Percentiles rank a stretch among this genome's conserved stretches.
Conservation (phyloP, 2,888 invertebrate genomes). For the Xestia ashworthii region DNA sequence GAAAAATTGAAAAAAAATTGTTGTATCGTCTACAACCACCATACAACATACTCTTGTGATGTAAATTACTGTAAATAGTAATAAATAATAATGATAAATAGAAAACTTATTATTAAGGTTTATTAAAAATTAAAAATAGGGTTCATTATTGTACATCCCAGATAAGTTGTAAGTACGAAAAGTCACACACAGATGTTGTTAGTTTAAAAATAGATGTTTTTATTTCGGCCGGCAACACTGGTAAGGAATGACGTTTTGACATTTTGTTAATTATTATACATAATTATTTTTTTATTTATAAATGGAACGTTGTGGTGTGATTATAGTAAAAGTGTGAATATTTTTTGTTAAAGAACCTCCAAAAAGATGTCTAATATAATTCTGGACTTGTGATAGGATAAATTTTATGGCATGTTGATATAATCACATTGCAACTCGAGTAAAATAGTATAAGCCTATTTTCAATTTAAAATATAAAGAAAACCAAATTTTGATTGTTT, state of each 20-base stretch:
- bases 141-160: conserved; percentile 74
- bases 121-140: conserved; percentile 76
- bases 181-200: conserved; percentile 71
- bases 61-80: conserved; percentile 90
- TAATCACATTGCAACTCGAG: conserved; percentile 85
- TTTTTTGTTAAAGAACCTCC: conserved; percentile 65
- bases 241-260: conserved; percentile 79
- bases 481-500: conserved; percentile 73
- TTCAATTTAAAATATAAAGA: conserved; percentile 87
- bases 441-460: conserved; percentile 88
- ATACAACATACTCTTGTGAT: conserved; percentile 85
- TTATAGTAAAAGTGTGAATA: conserved; percentile 71
- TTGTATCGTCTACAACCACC: conserved; percentile 74
- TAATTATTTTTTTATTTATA: conserved; percentile 84
- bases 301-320: conserved; percentile 83
- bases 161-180: conserved; percentile 84
- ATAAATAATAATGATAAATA: conserved; percentile 75
- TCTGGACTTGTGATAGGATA: conserved; percentile 68
- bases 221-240: conserved; percentile 75
- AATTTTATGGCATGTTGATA: conserved; percentile 72
- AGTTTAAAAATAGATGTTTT: conserved; percentile 60
- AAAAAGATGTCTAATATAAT: conserved; percentile 60
- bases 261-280: conserved; percentile 82
- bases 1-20: conserved; percentile 63
- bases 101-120: conserved; percentile 81